Base-by-base conservation (phyloP, 2,113 vertebrate genomes). In the Dipodomys stephensi region DNA sequence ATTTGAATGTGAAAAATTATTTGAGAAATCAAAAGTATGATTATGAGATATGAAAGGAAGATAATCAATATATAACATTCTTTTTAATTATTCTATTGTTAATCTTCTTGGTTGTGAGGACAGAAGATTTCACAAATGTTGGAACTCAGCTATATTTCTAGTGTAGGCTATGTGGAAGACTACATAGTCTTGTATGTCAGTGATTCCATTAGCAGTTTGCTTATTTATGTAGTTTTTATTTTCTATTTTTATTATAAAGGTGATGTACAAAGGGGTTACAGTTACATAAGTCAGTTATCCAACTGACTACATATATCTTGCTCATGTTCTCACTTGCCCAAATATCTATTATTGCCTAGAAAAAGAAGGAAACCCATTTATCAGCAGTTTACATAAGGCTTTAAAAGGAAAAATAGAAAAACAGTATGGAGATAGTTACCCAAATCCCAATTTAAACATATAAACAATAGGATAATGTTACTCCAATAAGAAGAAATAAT, bases 311-410 rank as follows among this genome's bases (percentile, higher is more conserved):
- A 49, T 12, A 49, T 68, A 60, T 16, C 16, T 46, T 88, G n/a
- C 72, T 80, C 57, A 20, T 92, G 64, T 90, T 91, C 76, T 69
- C 25, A 30, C 72, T 77, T 82, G 8, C 28, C 72, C 16, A 60
- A 46, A 83, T 74, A 92, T 6, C 16, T 79, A 77, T 7, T 2
- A 86, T 74, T 93, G 10, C 30, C 25, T 23, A 39, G 72, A 76
- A 15, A 80, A 91, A 78, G 30, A 74, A 15, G 11, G 78, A 49
- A 83, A 15, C 0, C 11, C 77, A 2, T 78, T 93, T 83, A 85
- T 60, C 81, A 91, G 13, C 69, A 39, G 16, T 79, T 93, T 84
- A 32, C 86, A 22, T 83, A 93, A 95, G 91, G 22, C 13, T 93
- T 67, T n/a, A 25, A 86, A 94, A 53, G 77, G 72, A 78, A 39